Evolutionary conservation across 2,888 invertebrate genomes (phyloP).

Genomic region (Ectobius pallidus): DNA sequence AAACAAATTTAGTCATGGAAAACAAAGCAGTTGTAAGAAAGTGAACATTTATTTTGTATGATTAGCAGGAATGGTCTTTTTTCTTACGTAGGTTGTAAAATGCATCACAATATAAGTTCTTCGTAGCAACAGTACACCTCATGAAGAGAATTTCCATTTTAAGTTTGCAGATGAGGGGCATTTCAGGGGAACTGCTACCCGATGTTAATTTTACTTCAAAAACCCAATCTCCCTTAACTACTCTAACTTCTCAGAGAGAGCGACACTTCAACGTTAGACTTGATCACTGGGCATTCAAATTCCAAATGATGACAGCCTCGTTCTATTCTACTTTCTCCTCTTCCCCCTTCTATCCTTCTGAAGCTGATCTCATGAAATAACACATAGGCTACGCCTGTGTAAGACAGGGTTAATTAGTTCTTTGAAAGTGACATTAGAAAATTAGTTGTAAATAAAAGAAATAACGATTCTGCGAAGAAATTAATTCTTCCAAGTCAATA

Average conservation of each 20-base stretch:
- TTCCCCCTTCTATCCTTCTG: neutral
- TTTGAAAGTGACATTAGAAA: conserved; percentile 8
- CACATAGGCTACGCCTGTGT: neutral
- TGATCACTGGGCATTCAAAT: conserved; percentile 20
- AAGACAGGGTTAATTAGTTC: conserved; percentile 20
- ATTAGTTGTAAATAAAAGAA: neutral
- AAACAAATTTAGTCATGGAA: too few species aligned
- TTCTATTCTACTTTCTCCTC: neutral
- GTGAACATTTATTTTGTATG: too few species aligned
- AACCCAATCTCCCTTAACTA: conserved; percentile 39
- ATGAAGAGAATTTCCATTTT: conserved; percentile 10
- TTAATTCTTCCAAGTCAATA: neutral
- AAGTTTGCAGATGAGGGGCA: neutral
- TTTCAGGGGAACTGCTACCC: conserved; percentile 26
- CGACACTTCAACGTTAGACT: neutral
- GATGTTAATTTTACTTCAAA: conserved; percentile 34
- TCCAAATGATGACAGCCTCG: neutral
- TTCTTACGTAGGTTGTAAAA: neutral
- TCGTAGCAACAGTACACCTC: neutral
- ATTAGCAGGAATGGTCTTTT: too few species aligned
- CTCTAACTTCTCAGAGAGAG: conserved; percentile 25
- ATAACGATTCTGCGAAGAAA: neutral
- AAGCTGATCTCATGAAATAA: conserved; percentile 19
- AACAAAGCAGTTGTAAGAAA: too few species aligned
- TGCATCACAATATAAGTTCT: neutral